These are phyloP conservation scores for Proctacanthus coquilletti DNA, from an alignment of 1,140 invertebrate species.

Conservation along the genomic window DNA sequence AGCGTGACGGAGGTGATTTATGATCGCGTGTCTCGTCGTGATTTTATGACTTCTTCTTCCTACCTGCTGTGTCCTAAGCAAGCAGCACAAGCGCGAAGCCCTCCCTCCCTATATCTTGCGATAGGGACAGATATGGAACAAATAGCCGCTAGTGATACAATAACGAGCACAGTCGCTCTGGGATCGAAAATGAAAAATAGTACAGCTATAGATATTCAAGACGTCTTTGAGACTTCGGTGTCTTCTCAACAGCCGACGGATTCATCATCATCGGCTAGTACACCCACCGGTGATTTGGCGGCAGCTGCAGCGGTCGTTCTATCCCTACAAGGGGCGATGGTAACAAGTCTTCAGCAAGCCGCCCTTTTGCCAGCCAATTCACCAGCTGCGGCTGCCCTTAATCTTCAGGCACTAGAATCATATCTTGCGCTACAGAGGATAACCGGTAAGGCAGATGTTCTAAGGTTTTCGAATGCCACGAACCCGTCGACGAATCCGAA, in stretches of 20 bases:
- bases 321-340: constrained; percentile 58
- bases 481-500: constrained; percentile 10
- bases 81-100: neutral
- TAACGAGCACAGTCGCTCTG: neutral
- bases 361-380: constrained; percentile 59
- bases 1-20: constrained; percentile 32
- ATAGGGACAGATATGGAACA: constrained; percentile 1
- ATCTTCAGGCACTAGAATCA: constrained; percentile 66
- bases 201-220: neutral
- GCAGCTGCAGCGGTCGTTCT: constrained; percentile 42
- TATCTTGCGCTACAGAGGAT: constrained; percentile 64
- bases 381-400: constrained; percentile 59
- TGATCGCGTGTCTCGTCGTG: constrained; percentile 25
- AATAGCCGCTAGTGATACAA: neutral
- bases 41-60: neutral
- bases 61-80: neutral
- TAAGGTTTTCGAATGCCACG: constrained; percentile 18
- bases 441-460: constrained; percentile 30
- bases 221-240: constrained; percentile 1
- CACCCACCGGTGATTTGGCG: constrained; percentile 25
- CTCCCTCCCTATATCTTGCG: too few species aligned
- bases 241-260: neutral
- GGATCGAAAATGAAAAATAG: neutral
- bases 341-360: constrained; percentile 56
- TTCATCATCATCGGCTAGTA: constrained; percentile 4